phyloP scores from a whole-genome alignment of 92 coral and sea anemone species.

The Scolanthus callimorphus region DNA sequence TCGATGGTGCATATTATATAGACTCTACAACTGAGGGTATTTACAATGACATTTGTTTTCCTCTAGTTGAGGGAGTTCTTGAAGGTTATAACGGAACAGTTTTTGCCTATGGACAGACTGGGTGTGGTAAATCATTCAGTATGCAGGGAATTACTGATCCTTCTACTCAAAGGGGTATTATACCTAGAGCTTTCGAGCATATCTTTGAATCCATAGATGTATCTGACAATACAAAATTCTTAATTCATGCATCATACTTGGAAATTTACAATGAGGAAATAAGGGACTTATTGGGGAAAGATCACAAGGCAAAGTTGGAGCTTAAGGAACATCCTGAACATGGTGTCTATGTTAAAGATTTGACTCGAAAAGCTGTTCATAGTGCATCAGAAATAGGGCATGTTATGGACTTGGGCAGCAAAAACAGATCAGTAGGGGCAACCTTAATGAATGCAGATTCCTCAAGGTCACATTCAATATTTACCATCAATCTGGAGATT shows the following conservation, averaged over 20 bases:
- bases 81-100: conserved; percentile 99
- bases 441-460: conserved; percentile 99
- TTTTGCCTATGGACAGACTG: conserved; percentile 98
- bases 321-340: conserved; percentile 95
- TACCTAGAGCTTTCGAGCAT: conserved; percentile 98
- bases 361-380: conserved; percentile 79
- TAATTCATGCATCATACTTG: conserved; percentile 92
- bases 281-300: conserved; percentile 89
- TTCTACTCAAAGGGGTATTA: conserved; percentile 84
- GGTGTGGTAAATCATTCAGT: conserved; percentile 95
- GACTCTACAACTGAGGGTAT: conserved; percentile 93
- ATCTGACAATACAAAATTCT: conserved; percentile 84
- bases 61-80: conserved; percentile 92
- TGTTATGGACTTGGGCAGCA: conserved; percentile 95
- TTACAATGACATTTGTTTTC: conserved; percentile 94
- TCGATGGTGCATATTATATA: conserved; percentile 89
- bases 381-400: conserved; percentile 82
- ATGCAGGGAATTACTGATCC: conserved; percentile 98
- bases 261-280: conserved; percentile 99
- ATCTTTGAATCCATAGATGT: conserved; percentile 92
- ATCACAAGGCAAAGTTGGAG: conserved; percentile 81
- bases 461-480: conserved; percentile 95
- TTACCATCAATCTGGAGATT: conserved; percentile 87
- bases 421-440: conserved; percentile 94
- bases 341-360: conserved; percentile 93